A percentile compares a stretch with the other conserved stretches of the same genome.
These are phyloP conservation scores for Drosophila kambysellisi DNA, from an alignment of 2,888 invertebrate genomes.

Conservation along the genomic window DNA sequence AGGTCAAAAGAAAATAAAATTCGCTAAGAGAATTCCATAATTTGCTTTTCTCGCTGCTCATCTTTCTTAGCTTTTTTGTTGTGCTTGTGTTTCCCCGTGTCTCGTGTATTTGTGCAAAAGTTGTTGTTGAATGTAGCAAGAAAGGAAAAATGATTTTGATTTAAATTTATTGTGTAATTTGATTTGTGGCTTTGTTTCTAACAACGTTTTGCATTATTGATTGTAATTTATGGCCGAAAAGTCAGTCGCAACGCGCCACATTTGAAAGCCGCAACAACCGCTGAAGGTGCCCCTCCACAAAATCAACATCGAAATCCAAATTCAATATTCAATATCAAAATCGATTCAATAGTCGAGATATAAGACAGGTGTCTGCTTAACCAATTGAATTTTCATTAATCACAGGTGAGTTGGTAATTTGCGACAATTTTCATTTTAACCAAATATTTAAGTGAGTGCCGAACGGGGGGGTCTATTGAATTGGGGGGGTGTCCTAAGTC, in stretches of 20 bases:
- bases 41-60: constrained; percentile 27
- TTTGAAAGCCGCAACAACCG: constrained; percentile 9
- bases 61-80: not conserved
- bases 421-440: constrained; percentile 36
- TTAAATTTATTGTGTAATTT: constrained; percentile 47
- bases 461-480: not conserved
- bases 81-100: constrained; percentile 20
- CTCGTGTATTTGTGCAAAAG: constrained; percentile 8
- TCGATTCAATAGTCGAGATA: constrained; percentile 12
- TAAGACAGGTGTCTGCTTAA: constrained; percentile 33
- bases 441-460: constrained; percentile 8
- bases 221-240: constrained; percentile 53
- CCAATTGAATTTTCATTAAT: constrained; percentile 53
- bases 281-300: not conserved
- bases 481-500: constrained; percentile 3
- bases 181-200: constrained; percentile 52
- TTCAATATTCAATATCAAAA: constrained; percentile 1
- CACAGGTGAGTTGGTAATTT: constrained; percentile 54
- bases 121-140: not conserved
- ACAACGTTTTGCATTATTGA: constrained; percentile 58
- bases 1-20: constrained; percentile 47
- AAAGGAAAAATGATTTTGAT: constrained; percentile 2
- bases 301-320: constrained; percentile 16
- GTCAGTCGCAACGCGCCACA: constrained; percentile 31
- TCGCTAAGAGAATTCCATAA: constrained; percentile 47